Evolutionary conservation across 2,113 vertebrate species (phyloP).

Genomic region (Phrynosoma platyrhinos): DNA sequence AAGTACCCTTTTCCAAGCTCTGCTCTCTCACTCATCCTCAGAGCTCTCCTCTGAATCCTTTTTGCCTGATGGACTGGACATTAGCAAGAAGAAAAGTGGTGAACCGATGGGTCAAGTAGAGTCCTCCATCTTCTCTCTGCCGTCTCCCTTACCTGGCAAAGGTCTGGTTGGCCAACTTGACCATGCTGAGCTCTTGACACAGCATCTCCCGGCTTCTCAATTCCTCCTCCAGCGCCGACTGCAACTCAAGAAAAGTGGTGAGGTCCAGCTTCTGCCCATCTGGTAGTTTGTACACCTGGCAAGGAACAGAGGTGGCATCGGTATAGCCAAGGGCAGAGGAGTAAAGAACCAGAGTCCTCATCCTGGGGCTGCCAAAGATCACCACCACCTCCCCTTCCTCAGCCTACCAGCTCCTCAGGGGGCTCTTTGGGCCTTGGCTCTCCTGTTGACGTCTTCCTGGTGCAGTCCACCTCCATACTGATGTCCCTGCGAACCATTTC

Average conservation of each 20-base stretch:
- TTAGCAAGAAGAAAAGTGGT: not conserved
- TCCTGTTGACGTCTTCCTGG: not conserved
- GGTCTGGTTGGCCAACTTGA: constrained; percentile 63
- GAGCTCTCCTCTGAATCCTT: not conserved
- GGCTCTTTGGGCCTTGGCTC: not conserved
- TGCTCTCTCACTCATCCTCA: no score
- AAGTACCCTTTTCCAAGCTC: no score
- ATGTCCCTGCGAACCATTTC: not conserved
- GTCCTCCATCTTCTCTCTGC: not conserved
- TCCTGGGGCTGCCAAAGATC: constrained; percentile 6
- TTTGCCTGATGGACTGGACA: not conserved
- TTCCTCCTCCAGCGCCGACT: constrained; percentile 65
- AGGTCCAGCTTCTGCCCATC: constrained; percentile 13
- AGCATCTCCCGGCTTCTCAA: constrained; percentile 61
- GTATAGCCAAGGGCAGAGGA: no score
- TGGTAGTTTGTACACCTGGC: not conserved
- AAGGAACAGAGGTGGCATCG: not conserved
- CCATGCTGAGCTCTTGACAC: constrained; percentile 64
- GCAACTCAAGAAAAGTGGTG: constrained; percentile 60
- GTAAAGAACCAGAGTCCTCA: not conserved
- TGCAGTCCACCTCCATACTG: constrained; percentile 14
- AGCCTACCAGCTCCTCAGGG: not conserved
- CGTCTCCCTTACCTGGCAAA: constrained; percentile 62
- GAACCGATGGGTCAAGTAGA: not conserved
- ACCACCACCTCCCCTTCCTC: no score